Percentiles rank a stretch among this genome's conserved stretches.
Conservation (phyloP, 2,888 invertebrate species). For the Syrista parreyssii region DNA sequence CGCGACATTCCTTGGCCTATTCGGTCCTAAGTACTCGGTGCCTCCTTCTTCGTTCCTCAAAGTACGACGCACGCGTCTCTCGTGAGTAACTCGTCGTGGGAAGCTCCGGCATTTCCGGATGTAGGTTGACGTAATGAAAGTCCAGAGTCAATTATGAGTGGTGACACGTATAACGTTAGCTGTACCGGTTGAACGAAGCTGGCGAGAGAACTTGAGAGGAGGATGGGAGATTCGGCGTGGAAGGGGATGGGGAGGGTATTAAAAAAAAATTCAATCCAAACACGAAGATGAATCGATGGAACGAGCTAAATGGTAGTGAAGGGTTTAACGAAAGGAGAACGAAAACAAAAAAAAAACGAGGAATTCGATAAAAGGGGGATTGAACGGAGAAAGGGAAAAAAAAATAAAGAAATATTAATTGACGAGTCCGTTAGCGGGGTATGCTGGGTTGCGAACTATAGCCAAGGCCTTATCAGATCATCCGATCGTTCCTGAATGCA, state of each 20-base stretch:
- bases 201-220: conserved; percentile 15
- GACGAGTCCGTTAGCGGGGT: background rate
- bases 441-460: background rate
- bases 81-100: conserved; percentile 33
- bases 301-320: background rate
- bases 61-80: conserved; percentile 3
- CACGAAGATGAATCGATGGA: background rate
- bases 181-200: conserved; percentile 26
- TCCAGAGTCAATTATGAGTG: conserved; percentile 44
- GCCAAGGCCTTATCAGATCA: background rate
- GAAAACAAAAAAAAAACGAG: background rate
- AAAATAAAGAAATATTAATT: background rate
- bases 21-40: background rate
- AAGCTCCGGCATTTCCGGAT: conserved; percentile 51
- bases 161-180: conserved; percentile 39
- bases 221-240: background rate
- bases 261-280: background rate
- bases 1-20: background rate
- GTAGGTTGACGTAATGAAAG: conserved; percentile 48
- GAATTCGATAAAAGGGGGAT: background rate
- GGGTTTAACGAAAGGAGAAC: background rate
- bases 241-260: background rate
- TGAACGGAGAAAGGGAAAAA: background rate
- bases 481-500: background rate
- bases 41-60: conserved; percentile 1